Percentiles rank a stretch among this genome's conserved stretches.
Conservation (phyloP, 2,113 vertebrate species). For the Microcebus jonahi region DNA sequence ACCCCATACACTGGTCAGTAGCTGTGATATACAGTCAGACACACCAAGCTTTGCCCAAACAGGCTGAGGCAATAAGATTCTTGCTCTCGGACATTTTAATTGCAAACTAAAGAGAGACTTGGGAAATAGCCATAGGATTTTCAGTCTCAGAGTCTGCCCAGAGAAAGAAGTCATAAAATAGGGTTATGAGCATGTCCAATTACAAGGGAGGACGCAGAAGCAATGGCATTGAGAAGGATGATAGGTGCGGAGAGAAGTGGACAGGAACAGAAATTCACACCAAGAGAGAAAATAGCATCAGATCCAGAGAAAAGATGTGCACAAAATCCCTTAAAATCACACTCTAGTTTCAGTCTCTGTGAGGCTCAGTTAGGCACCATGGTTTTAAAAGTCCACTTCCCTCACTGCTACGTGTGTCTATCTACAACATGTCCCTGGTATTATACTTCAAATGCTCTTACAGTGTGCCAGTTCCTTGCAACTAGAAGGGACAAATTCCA, state of each 20-base stretch:
- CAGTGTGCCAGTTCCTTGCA: background rate
- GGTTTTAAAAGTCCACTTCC: background rate
- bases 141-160: background rate
- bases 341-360: background rate
- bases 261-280: background rate
- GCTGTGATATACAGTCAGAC: background rate
- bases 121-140: background rate
- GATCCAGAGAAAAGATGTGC: background rate
- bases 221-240: background rate
- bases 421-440: too few relatives aligned
- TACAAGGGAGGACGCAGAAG: background rate
- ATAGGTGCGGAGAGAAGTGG: background rate
- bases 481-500: background rate
- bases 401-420: background rate
- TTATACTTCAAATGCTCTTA: background rate
- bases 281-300: background rate
- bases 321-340: background rate
- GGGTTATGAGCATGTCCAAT: background rate
- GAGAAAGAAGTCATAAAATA: background rate
- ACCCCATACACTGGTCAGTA: background rate
- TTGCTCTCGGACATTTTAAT: background rate
- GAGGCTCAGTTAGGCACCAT: background rate
- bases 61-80: background rate
- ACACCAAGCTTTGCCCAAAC: background rate
- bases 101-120: background rate